These are phyloP conservation scores for Beaufortia kweichowensis DNA, from an alignment of 2,113 vertebrate genomes.

Conservation along the genomic window DNA sequence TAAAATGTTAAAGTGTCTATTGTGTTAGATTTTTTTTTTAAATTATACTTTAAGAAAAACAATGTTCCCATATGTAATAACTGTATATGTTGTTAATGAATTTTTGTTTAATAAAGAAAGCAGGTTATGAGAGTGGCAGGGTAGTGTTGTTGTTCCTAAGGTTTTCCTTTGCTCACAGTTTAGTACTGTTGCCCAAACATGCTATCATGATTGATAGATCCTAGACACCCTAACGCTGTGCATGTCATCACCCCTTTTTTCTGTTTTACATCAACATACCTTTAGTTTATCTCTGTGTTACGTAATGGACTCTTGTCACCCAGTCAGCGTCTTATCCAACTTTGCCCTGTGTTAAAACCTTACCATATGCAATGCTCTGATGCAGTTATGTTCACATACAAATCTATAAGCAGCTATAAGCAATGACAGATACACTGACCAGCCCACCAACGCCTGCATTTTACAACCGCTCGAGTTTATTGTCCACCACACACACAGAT, in stretches of 20 bases:
- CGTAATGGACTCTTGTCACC: not conserved
- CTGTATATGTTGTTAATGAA: too few species aligned
- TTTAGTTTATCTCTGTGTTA: constrained; percentile 39
- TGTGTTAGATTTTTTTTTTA: too few species aligned
- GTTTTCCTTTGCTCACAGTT: constrained; percentile 9
- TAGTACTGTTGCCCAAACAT: not conserved
- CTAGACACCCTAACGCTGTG: not conserved
- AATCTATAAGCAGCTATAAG: not conserved
- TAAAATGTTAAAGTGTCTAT: too few species aligned
- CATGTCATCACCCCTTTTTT: not conserved
- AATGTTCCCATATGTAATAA: too few species aligned
- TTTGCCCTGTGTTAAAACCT: not conserved
- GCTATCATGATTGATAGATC: not conserved
- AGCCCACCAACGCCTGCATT: not conserved
- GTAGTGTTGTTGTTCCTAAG: not conserved
- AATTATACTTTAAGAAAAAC: too few species aligned
- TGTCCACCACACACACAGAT: constrained; percentile 9
- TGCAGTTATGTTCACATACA: not conserved
- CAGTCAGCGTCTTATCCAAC: not conserved
- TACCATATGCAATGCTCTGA: not conserved
- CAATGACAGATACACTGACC: not conserved
- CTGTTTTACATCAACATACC: not conserved
- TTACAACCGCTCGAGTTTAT: constrained; percentile 59
- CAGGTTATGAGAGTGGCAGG: not conserved
- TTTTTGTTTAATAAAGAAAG: not conserved